Evolutionary conservation across 2,797 vertebrate genomes (phyloP).

Genomic region (Acrossocheilus fasciatus): DNA sequence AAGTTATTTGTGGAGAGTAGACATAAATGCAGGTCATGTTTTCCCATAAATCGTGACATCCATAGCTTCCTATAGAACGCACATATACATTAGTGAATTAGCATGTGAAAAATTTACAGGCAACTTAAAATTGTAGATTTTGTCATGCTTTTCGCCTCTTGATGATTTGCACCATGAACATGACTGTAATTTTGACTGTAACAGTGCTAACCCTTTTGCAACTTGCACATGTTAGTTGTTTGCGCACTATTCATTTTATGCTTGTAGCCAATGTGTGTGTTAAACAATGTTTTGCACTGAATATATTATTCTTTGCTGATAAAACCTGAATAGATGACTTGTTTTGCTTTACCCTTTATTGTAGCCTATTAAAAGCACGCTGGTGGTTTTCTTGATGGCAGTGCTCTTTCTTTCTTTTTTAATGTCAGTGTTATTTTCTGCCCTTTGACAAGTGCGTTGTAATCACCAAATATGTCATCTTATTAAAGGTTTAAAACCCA

Average conservation of each 20-base stretch:
- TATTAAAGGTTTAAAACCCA: slow-evolving; percentile 60
- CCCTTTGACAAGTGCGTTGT: slow-evolving; percentile 61
- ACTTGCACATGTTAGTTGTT: slow-evolving; percentile 58
- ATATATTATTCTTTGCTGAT: slow-evolving; percentile 14
- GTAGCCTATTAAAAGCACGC: neutral
- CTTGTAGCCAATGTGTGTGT: slow-evolving; percentile 50
- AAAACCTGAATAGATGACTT: neutral
- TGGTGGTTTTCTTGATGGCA: neutral
- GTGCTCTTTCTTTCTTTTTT: neutral
- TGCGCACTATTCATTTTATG: slow-evolving; percentile 35
- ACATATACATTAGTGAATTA: slow-evolving; percentile 35
- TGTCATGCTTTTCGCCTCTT: neutral
- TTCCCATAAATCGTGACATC: neutral
- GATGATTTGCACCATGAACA: slow-evolving; percentile 15
- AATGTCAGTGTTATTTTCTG: slow-evolving; percentile 30
- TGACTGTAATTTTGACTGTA: slow-evolving; percentile 31
- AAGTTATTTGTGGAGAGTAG: slow-evolving; percentile 34
- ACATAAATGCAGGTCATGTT: slow-evolving; percentile 2
- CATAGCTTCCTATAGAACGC: slow-evolving; percentile 3
- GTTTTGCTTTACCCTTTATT: neutral
- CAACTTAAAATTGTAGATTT: neutral
- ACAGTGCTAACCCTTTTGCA: slow-evolving; percentile 56
- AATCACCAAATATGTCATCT: slow-evolving; percentile 34
- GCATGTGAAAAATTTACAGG: slow-evolving; percentile 19
- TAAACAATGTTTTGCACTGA: slow-evolving; percentile 53